Base-by-base conservation (phyloP, 2,113 vertebrate genomes). In the Tursiops truncatus region DNA sequence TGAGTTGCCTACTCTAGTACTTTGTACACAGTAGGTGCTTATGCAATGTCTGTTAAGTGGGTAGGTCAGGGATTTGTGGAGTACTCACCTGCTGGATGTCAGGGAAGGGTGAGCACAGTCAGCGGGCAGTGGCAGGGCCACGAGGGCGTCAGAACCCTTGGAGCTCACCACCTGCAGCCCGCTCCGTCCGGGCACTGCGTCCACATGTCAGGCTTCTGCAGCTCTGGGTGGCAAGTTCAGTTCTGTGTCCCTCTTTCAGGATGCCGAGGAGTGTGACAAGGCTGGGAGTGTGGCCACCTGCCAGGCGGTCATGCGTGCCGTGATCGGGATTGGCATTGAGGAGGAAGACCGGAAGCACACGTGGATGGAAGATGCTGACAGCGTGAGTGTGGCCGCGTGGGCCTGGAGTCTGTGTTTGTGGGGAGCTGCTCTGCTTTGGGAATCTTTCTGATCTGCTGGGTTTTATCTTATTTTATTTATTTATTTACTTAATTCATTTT, bases 291-390 rank as follows among this genome's bases (percentile, higher is more conserved):
- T 99, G 98, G 99, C 99, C 85, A 99, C 99, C 0, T 99, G 99
- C 97, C 99, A 99, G 98, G 99, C 99, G 0, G 99, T 99, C 96
- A 99, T 99, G 97, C 98, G 99, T 68, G 99, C 99, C 0, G 99
- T 99, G 92, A 99, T 99, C 3, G 99, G 99, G 10, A 99, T 99
- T 8, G 99, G 99, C 76, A 99, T 99, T 1, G 99, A 99, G 95
- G 99, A 99, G 21, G 99, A 99, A 84, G 99, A 99, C 96, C 98
- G 99, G 92, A 99, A 99, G 86, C 99, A 99, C 95, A 99, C 99
- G 50, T 99, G 99, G 99, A 99, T 99, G 99, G 99, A 99, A 96
- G 99, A 99, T 17, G 99, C 99, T 0, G 99, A 99, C 97, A 99
- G 99, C 58, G 99, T 99, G 97, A 74, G 99, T 97, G 44, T 13